Base-by-base conservation (phyloP, 2,888 invertebrate species). In the Suillia variegata region DNA sequence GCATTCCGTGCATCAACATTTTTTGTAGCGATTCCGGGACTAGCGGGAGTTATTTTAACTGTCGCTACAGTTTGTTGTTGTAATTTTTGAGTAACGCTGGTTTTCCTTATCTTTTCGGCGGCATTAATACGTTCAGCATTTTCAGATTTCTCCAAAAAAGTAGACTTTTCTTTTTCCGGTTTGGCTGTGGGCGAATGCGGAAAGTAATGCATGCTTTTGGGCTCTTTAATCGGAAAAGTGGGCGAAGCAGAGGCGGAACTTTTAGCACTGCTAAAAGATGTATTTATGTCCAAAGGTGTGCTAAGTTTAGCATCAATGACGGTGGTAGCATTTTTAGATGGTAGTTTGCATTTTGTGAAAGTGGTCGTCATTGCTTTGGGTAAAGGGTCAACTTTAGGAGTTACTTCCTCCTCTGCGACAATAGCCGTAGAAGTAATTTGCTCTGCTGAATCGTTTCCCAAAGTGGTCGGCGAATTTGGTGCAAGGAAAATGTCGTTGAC, bases 71-170 rank as follows among this genome's bases (percentile, higher is more conserved):
- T n/a, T n/a, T n/a, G n/a, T n/a, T n/a, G n/a, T n/a, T n/a, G n/a
- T n/a, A n/a, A n/a, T n/a, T n/a, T n/a, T n/a, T n/a, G n/a, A n/a
- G n/a, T n/a, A n/a, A n/a, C n/a, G n/a, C n/a, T n/a, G n/a, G n/a
- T n/a, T n/a, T n/a, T n/a, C n/a, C n/a, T n/a, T n/a, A n/a, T n/a
- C n/a, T n/a, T n/a, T n/a, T n/a, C n/a, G n/a, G 67, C 20, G 24
- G 67, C 54, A 21, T 55, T 56, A 2, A 59, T n/a, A 49, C 56
- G 18, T 45, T 49, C 0, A 56, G 26, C 1, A 42, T 56, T 2
- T 21, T 67, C 66, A 0, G 71, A 75, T 61, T 71, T 69, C 20
- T 77, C 77, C 22, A 78, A 45, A 58, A 70, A 77, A 5, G n/a
- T n/a, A n/a, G n/a, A n/a, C n/a, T n/a, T n/a, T n/a, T n/a, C n/a